phyloP scores from a whole-genome alignment of 2,113 vertebrate genomes.

The Genyomyrus donnyi region DNA sequence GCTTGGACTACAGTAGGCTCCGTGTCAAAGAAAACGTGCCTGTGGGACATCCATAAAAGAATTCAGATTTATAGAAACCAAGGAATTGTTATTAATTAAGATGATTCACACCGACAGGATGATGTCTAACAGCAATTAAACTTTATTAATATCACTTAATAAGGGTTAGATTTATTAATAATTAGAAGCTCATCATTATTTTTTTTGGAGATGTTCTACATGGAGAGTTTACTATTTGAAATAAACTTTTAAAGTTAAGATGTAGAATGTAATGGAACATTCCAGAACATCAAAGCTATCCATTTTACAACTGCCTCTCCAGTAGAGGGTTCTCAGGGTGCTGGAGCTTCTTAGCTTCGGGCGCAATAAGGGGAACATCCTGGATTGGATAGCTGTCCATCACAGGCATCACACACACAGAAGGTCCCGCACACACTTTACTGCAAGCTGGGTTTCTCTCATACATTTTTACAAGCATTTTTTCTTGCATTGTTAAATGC shows the following conservation, averaged over 20 bases:
- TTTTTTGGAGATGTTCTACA: not conserved
- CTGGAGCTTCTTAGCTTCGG: not conserved
- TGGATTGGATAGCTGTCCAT: not conserved
- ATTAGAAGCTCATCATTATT: not conserved
- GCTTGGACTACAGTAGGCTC: not conserved
- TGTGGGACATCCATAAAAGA: not conserved
- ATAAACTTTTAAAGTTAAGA: not conserved
- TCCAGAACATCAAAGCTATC: not conserved
- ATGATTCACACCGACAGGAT: not conserved
- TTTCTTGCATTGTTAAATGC: not conserved
- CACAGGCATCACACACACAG: not conserved
- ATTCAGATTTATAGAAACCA: not conserved
- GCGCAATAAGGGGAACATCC: not conserved
- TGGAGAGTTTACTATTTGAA: not conserved
- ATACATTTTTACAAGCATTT: not conserved
- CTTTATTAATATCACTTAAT: not conserved
- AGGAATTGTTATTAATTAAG: not conserved
- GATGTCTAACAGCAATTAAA: not conserved
- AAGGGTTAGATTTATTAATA: not conserved
- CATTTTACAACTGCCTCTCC: not conserved
- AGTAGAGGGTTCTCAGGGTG: not conserved
- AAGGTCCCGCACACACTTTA: not conserved
- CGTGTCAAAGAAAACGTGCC: not conserved
- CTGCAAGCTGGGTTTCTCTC: not conserved
- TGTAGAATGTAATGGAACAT: not conserved